Conservation (phyloP, 2,113 vertebrate genomes). For the Tricholaema leucomelas region DNA sequence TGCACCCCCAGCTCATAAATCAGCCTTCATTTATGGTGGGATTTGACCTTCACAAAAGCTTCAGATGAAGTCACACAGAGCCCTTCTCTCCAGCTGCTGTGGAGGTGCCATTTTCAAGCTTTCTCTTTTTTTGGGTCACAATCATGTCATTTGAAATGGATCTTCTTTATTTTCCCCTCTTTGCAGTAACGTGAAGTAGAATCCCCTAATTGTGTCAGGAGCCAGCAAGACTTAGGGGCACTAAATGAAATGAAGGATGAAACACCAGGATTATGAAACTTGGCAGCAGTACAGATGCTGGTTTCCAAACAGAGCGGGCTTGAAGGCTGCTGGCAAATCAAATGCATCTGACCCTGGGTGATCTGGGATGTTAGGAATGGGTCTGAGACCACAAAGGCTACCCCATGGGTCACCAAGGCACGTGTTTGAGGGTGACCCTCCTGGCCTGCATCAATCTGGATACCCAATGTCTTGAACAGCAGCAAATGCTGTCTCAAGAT, state of each 20-base stretch:
- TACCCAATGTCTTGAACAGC: background rate
- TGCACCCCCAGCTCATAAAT: background rate
- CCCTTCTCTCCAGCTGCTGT: background rate
- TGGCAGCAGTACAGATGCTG: background rate
- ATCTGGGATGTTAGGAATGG: background rate
- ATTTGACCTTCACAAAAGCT: background rate
- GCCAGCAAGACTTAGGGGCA: background rate
- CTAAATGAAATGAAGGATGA: conserved; percentile 11
- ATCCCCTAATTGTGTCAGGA: background rate
- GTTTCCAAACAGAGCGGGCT: conserved; percentile 19
- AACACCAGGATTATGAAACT: conserved; percentile 23
- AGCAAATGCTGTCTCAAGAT: background rate
- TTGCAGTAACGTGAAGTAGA: background rate
- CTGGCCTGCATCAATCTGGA: background rate
- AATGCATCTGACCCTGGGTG: background rate
- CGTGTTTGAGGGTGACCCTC: background rate
- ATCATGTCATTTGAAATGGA: background rate
- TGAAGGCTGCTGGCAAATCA: background rate
- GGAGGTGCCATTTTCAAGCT: background rate
- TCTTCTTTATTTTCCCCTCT: background rate
- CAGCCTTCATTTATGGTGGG: background rate
- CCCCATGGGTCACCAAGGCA: background rate
- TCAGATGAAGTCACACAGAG: background rate
- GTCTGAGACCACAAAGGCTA: background rate
- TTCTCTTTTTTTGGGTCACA: background rate